Evolutionary conservation across 2,797 vertebrate genomes (phyloP).

Genomic region (Columba guinea): DNA sequence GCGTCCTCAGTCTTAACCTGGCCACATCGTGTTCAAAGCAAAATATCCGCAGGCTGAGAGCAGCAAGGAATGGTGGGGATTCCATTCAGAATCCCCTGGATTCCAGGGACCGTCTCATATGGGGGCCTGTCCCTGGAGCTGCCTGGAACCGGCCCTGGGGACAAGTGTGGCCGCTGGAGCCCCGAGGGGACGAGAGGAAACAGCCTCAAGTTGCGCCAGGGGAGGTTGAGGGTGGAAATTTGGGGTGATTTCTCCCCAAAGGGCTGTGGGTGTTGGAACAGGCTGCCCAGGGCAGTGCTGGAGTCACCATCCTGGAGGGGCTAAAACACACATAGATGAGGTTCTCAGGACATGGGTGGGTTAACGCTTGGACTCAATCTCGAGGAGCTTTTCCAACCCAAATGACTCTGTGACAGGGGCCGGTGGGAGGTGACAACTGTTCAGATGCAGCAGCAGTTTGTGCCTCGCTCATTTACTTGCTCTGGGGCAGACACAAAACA

Average conservation of each 20-base stretch:
- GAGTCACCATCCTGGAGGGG: too few relatives aligned
- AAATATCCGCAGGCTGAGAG: not conserved
- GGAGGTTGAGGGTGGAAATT: too few relatives aligned
- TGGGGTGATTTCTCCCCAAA: too few relatives aligned
- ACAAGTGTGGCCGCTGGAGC: fast-evolving
- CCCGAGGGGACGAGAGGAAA: too few relatives aligned
- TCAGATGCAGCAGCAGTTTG: not conserved
- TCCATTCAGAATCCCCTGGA: not conserved
- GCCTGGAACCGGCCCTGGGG: not conserved
- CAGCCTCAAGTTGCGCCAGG: too few relatives aligned
- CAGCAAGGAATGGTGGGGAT: not conserved
- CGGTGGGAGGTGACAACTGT: not conserved
- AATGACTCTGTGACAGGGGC: not conserved
- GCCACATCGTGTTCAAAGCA: not conserved
- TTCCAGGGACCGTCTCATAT: not conserved
- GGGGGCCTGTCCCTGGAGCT: not conserved
- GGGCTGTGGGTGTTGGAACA: too few relatives aligned
- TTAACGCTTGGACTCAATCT: too few relatives aligned
- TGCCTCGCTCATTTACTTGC: not conserved
- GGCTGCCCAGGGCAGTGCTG: too few relatives aligned
- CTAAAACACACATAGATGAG: too few relatives aligned
- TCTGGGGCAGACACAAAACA: not conserved
- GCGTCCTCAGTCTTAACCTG: not conserved
- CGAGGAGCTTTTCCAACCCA: too few relatives aligned
- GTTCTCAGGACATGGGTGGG: too few relatives aligned